These are phyloP conservation scores for Tortrix viridana DNA, from an alignment of 2,888 invertebrate genomes.

Conservation along the genomic window DNA sequence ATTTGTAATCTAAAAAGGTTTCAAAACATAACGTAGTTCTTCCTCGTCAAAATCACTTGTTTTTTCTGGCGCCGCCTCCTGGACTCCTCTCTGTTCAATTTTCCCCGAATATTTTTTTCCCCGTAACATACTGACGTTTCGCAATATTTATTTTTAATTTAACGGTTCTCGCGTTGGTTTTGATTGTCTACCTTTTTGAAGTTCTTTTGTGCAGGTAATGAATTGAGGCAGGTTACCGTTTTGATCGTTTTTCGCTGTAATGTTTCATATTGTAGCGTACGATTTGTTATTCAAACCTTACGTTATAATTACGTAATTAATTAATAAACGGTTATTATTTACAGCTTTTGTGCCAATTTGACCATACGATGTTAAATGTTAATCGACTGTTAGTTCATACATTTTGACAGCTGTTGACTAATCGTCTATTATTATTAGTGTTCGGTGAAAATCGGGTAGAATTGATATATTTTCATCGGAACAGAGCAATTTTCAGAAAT, in stretches of 20 bases:
- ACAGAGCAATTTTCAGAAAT: too few relatives aligned
- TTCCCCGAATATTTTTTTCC: slow-evolving; percentile 66
- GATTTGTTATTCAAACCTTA: slow-evolving; percentile 30
- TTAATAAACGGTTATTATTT: neutral
- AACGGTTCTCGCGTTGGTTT: slow-evolving; percentile 76
- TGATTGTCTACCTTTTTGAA: slow-evolving; percentile 75
- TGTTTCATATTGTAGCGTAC: slow-evolving; percentile 27
- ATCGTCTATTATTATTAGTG: neutral
- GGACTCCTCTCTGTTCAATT: slow-evolving; percentile 59
- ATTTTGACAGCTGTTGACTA: too few relatives aligned
- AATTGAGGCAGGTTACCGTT: slow-evolving; percentile 53
- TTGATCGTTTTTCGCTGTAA: slow-evolving; percentile 43
- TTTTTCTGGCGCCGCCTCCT: too few relatives aligned
- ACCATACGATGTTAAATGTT: too few relatives aligned
- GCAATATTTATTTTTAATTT: slow-evolving; percentile 84
- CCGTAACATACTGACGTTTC: slow-evolving; percentile 83
- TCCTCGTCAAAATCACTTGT: too few relatives aligned
- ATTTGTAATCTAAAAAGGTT: too few relatives aligned
- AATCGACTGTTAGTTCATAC: too few relatives aligned
- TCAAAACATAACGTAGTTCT: too few relatives aligned
- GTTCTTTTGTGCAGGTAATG: slow-evolving; percentile 67
- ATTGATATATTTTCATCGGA: too few relatives aligned
- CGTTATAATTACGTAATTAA: slow-evolving; percentile 3
- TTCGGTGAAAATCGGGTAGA: too few relatives aligned
- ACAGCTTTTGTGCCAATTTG: too few relatives aligned